Base-by-base conservation (phyloP, 1,140 invertebrate genomes). In the Bradysia coprophila region DNA sequence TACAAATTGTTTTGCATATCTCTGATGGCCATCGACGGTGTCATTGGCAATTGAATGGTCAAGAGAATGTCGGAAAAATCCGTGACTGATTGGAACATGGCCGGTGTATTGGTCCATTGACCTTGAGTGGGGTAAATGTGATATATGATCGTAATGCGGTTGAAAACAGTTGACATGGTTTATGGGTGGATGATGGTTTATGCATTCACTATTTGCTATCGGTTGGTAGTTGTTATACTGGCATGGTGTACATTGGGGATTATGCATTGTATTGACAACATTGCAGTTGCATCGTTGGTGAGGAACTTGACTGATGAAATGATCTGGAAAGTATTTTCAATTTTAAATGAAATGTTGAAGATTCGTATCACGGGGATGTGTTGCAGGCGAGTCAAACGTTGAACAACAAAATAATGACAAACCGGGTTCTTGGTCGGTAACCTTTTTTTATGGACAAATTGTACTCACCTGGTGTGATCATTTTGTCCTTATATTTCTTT, bases 21-120 rank as follows among this genome's bases (percentile, higher is more conserved):
- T 28, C 13, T 28, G 24, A 28, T 28, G 13, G 24, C 54, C 57
- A 39, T 59, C 57, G 11, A 59, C 32, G 33, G 52, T 53, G 43
- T 59, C 57, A 38, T 57, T 57, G 13, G 57, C 54, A 13, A 47
- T 28, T 34, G 56, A 55, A 47, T 60, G 57, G 45, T 60, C 57
- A 13, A 60, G 57, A 4, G 57, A 60, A 41, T 60, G 56, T 2
- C 57, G 55, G 38, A 56, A 43, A n/a, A 41, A 21, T 20, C 37
- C 34, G 2, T 47, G 43, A 22, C 16, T 41, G n/a, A 13, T 20
- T 24, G n/a, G 19, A 24, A 49, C 48, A 20, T 56, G 55, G 28
- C 58, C 58, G 43, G 52, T 53, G 46, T 61, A 61, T 22, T 61
- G 58, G n/a, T 61, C 58, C 40, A 61, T 41, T 41, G 56, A 58